phyloP scores from a whole-genome alignment of 2,888 invertebrate species.

The Rhagophthalmus giganteus region DNA sequence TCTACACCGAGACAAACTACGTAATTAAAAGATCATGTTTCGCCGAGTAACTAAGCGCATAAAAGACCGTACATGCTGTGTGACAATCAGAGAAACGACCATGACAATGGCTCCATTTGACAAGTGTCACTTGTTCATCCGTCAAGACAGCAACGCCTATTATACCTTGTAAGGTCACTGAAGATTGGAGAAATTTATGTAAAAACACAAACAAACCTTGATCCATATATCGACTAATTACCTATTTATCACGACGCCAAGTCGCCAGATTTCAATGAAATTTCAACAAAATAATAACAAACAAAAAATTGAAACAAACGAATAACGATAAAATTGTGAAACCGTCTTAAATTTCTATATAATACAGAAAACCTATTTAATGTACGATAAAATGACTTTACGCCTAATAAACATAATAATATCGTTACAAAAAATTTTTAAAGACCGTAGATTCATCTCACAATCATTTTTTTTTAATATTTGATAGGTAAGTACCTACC shows the following conservation, averaged over 20 bases:
- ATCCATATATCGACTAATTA: background rate
- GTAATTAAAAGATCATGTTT: conserved; percentile 30
- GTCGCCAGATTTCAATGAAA: background rate
- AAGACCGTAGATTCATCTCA: no score
- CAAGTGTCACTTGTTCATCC: conserved; percentile 43
- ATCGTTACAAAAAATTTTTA: no score
- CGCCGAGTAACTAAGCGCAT: conserved; percentile 8
- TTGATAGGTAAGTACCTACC: no score
- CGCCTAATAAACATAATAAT: no score
- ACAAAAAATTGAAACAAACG: background rate
- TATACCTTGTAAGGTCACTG: conserved; percentile 9
- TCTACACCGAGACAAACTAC: conserved; percentile 16
- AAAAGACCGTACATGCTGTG: conserved; percentile 21
- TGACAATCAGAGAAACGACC: conserved; percentile 24
- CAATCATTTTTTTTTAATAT: no score
- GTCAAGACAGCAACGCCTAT: conserved; percentile 36
- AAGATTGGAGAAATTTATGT: background rate
- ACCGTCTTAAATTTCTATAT: no score
- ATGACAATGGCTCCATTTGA: conserved; percentile 42
- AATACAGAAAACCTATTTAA: no score
- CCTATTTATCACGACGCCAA: background rate
- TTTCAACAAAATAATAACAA: background rate
- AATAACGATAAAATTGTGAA: background rate
- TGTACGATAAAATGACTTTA: no score
- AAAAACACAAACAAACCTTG: background rate